Base-by-base conservation (phyloP, 1,140 invertebrate species). In the Laodelphax striatellus region DNA sequence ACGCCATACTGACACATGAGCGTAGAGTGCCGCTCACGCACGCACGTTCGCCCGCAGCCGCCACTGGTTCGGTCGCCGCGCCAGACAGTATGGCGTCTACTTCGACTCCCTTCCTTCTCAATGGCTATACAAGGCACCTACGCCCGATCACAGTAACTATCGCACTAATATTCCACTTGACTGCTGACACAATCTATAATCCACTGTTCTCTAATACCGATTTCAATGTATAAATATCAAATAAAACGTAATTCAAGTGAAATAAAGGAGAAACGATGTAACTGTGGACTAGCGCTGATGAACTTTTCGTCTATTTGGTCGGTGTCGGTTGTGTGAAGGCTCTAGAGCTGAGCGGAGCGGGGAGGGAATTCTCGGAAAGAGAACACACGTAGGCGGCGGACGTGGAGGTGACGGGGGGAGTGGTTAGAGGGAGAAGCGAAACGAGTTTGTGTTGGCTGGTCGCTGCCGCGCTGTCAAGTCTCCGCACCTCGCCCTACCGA, bases 391-490 rank as follows among this genome's bases (percentile, higher is more conserved):
- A 50, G 46, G 46, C 66, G 66, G 67, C 66, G 56, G 66, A 65
- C 66, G 63, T 64, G 69, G 68, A 9, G 34, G 34, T 34, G 28
- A 13, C 57, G 66, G 61, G 60, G 62, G 52, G 58, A 38, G 56
- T 57, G 6, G 43, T n/a, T n/a, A 5, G 19, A 19, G 43, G 64
- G 66, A 67, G 65, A 57, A 65, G 65, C 66, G 63, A 65, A 70
- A 68, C 46, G 70, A 72, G 66, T 68, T 63, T 61, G 62, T 62
- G 63, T 58, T 67, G 63, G 62, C 44, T 62, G 63, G 55, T 67
- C 62, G 62, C 44, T 55, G 61, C 61, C 53, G 52, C 52, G 60
- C 57, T 41, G 46, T 50, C 46, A 50, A 17, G 5, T 50, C 21
- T 50, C 46, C 5, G 2, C 46, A 19, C 21, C 46, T 19, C 46